Evolutionary conservation across 2,113 vertebrate species (phyloP).

Genomic region (Heterocephalus glaber): DNA sequence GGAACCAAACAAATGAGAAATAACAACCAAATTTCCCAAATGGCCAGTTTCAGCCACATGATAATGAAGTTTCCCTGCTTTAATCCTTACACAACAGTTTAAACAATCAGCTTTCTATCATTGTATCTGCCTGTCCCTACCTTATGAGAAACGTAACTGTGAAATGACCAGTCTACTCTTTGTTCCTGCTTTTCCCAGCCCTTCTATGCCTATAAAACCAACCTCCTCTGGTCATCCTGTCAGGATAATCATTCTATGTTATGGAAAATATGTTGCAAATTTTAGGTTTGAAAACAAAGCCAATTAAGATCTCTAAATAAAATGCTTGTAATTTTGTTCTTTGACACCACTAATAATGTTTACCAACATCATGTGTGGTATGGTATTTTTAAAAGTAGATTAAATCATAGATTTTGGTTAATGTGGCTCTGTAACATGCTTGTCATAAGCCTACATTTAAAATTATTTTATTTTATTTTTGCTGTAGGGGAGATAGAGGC

Average conservation of each 20-base stretch:
- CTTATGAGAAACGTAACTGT: background rate
- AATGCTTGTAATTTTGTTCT: background rate
- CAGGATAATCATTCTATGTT: background rate
- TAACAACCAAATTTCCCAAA: background rate
- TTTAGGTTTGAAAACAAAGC: background rate
- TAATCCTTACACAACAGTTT: background rate
- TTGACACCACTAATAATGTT: background rate
- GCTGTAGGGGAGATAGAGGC: background rate
- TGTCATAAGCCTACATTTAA: background rate
- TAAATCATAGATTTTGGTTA: conserved; percentile 30
- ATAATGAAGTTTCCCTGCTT: background rate
- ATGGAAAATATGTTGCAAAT: background rate
- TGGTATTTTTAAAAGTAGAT: background rate
- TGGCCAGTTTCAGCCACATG: background rate
- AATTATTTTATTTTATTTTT: background rate
- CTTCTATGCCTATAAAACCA: background rate
- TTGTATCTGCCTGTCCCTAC: background rate
- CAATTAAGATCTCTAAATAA: background rate
- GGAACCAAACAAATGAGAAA: background rate
- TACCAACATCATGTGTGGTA: background rate
- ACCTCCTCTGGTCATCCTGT: background rate
- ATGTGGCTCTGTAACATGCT: background rate
- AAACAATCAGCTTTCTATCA: background rate
- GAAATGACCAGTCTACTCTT: no score
- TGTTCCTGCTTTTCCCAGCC: background rate